Evolutionary conservation across 1,140 invertebrate genomes (phyloP).

Genomic region (Leptonema lineaticorne): DNA sequence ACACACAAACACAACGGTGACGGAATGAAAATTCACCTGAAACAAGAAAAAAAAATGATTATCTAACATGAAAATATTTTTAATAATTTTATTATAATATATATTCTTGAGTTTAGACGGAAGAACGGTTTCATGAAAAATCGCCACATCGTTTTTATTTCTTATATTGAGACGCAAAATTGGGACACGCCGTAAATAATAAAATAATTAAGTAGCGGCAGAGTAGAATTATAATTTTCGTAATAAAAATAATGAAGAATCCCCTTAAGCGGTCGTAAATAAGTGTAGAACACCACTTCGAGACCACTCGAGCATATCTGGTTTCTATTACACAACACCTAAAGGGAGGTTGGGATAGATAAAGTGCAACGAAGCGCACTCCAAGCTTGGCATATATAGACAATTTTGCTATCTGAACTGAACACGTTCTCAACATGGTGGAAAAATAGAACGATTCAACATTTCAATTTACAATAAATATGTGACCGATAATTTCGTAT

Average conservation of each 20-base stretch:
- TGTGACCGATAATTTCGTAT: no score
- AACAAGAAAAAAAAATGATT: background rate
- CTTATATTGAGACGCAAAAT: no score
- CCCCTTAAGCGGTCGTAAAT: constrained; percentile 19
- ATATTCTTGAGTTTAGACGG: no score
- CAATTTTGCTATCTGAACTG: constrained; percentile 7
- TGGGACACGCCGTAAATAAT: no score
- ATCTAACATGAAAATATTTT: no score
- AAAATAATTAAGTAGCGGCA: no score
- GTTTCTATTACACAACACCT: constrained; percentile 22
- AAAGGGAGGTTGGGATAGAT: constrained; percentile 1
- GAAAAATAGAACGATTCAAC: background rate
- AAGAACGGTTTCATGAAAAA: no score
- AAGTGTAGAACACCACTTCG: background rate
- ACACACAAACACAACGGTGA: background rate
- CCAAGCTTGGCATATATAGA: background rate
- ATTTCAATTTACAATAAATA: constrained; percentile 4
- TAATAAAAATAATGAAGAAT: background rate
- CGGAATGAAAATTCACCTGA: background rate
- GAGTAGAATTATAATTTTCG: background rate
- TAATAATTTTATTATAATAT: no score
- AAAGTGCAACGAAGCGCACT: constrained; percentile 18
- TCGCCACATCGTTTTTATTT: no score
- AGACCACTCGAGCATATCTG: constrained; percentile 25
- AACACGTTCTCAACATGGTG: constrained; percentile 1